phyloP scores from a whole-genome alignment of 2,797 vertebrate genomes.

The Cyclura pinguis region DNA sequence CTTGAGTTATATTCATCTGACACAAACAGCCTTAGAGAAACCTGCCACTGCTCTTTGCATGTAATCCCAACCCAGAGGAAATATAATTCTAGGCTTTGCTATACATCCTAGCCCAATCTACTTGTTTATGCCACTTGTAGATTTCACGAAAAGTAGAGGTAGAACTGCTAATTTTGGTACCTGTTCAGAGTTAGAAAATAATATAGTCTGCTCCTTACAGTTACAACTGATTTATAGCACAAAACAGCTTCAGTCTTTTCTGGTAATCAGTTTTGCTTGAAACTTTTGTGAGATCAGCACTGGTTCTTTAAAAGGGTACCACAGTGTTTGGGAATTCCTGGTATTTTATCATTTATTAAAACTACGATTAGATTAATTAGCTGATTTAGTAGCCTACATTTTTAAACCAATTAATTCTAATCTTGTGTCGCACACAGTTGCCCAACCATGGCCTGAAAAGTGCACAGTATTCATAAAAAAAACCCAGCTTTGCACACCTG shows the following conservation, averaged over 20 bases:
- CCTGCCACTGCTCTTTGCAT: slow-evolving; percentile 43
- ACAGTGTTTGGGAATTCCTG: slow-evolving; percentile 29
- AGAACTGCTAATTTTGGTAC: slow-evolving; percentile 42
- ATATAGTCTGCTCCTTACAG: slow-evolving; percentile 36
- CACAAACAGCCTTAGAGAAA: slow-evolving; percentile 58
- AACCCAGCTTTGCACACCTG: background rate
- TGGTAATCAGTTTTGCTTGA: slow-evolving; percentile 37
- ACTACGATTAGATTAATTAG: slow-evolving; percentile 15
- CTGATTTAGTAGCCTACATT: slow-evolving; percentile 7
- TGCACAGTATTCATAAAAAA: background rate
- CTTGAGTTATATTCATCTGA: slow-evolving; percentile 60
- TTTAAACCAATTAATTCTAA: slow-evolving; percentile 25
- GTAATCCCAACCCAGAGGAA: slow-evolving; percentile 56
- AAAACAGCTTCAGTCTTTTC: slow-evolving; percentile 47
- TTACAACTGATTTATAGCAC: slow-evolving; percentile 45
- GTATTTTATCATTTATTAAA: slow-evolving; percentile 9
- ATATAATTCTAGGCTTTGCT: slow-evolving; percentile 53
- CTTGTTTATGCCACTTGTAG: slow-evolving; percentile 49
- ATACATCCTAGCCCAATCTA: slow-evolving; percentile 59
- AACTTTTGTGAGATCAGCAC: slow-evolving; percentile 40
- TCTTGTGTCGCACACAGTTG: background rate
- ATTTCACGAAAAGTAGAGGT: slow-evolving; percentile 24
- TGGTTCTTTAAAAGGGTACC: slow-evolving; percentile 52
- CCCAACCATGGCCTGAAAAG: background rate
- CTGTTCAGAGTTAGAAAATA: slow-evolving; percentile 39